These are phyloP conservation scores for Dusona sp. DNA, from an alignment of 2,888 invertebrate genomes.

Conservation along the genomic window DNA sequence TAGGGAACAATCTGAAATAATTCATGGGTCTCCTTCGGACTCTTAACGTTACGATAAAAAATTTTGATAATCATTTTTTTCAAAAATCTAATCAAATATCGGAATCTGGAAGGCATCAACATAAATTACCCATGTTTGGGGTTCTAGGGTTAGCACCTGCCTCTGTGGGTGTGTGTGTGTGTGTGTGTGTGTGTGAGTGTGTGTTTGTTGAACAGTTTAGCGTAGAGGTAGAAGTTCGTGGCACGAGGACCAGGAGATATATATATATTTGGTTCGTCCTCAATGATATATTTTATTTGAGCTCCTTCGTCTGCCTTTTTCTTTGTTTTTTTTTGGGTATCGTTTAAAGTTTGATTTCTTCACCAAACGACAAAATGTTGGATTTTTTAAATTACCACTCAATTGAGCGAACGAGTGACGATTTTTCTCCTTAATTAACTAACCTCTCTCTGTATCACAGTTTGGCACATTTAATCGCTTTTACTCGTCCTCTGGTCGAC, in stretches of 20 bases:
- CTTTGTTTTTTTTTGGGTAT: neutral
- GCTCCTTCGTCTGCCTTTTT: neutral
- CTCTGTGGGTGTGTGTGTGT: constrained; percentile 7
- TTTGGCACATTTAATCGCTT: constrained; percentile 64
- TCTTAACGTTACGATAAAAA: neutral
- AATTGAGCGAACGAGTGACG: neutral
- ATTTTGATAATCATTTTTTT: neutral
- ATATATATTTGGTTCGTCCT: constrained; percentile 26
- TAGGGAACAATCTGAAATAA: neutral
- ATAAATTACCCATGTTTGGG: neutral
- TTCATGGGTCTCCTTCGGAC: neutral
- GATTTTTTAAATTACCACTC: constrained; percentile 8
- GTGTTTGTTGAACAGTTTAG: constrained; percentile 51
- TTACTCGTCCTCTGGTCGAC: neutral
- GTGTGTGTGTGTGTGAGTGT: neutral
- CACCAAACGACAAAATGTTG: neutral
- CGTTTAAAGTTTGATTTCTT: constrained; percentile 8
- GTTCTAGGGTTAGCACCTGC: neutral
- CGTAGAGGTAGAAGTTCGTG: constrained; percentile 65
- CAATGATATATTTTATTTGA: constrained; percentile 18
- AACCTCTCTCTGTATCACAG: constrained; percentile 71
- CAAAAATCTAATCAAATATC: neutral
- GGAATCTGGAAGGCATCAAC: neutral
- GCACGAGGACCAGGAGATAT: constrained; percentile 13
- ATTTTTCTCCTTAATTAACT: constrained; percentile 1